Evolutionary conservation across 2,797 vertebrate species (phyloP).

Genomic region (Leptodactylus fallax): DNA sequence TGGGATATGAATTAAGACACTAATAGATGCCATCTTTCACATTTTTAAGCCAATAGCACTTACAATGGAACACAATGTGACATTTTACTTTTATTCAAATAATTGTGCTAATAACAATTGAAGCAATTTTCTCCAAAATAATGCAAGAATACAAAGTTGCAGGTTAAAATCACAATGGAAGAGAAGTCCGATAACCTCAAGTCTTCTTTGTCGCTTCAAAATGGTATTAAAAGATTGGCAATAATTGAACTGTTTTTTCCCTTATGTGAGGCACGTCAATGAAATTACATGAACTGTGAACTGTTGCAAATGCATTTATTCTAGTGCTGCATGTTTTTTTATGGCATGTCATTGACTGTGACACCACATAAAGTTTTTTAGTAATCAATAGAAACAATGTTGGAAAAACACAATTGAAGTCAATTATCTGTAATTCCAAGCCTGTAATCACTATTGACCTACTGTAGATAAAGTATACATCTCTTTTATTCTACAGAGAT

Average conservation of each 20-base stretch:
- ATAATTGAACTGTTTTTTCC: conserved; percentile 5
- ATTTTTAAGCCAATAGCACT: conserved; percentile 68
- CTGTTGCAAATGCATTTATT: conserved; percentile 26
- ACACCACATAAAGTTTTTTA: conserved; percentile 24
- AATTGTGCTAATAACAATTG: conserved; percentile 44
- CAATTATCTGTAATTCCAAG: conserved; percentile 15
- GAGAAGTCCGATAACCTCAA: conserved; percentile 14
- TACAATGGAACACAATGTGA: conserved; percentile 68
- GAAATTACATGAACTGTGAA: conserved; percentile 29
- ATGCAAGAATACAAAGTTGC: conserved; percentile 12
- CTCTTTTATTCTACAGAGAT: background rate
- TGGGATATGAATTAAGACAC: conserved; percentile 69
- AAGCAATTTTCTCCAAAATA: conserved; percentile 39
- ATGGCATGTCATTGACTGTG: conserved; percentile 12
- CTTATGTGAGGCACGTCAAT: conserved; percentile 6
- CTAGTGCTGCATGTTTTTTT: background rate
- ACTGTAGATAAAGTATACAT: background rate
- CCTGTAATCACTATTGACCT: background rate
- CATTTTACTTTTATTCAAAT: conserved; percentile 42
- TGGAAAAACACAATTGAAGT: conserved; percentile 27
- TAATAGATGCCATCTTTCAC: conserved; percentile 72
- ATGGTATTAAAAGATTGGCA: conserved; percentile 30
- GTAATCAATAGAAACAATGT: conserved; percentile 40
- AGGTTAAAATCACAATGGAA: conserved; percentile 16
- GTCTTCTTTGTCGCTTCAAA: conserved; percentile 28